These are phyloP conservation scores for Acanthosepion esculentum DNA, from an alignment of 2,888 invertebrate species.

Conservation along the genomic window DNA sequence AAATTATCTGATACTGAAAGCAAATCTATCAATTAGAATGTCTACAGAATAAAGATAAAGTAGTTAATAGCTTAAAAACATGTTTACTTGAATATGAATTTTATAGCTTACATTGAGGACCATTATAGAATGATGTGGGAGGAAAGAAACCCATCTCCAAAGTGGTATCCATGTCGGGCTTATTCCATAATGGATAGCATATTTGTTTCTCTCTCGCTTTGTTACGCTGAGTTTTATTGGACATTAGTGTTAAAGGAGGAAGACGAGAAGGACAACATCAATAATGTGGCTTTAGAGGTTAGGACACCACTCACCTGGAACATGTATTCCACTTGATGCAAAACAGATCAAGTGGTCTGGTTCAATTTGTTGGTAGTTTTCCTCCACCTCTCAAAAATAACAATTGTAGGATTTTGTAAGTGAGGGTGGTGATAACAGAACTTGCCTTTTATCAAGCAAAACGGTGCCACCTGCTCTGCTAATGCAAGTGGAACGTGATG, in stretches of 20 bases:
- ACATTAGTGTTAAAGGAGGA: background rate
- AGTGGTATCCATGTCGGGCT: background rate
- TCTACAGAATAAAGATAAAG: background rate
- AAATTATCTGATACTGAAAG: too few relatives aligned
- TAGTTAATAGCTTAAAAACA: background rate
- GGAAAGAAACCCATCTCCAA: background rate
- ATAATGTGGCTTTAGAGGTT: background rate
- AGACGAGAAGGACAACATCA: background rate
- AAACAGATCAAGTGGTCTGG: background rate
- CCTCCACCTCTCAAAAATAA: background rate
- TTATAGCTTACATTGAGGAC: background rate
- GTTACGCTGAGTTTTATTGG: background rate
- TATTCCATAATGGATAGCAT: background rate
- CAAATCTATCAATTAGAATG: conserved; percentile 14
- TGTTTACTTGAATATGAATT: background rate
- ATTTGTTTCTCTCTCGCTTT: background rate
- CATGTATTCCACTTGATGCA: background rate
- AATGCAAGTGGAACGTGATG: background rate
- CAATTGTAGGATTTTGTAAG: background rate
- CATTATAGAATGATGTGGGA: background rate
- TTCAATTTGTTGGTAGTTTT: background rate
- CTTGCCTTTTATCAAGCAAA: background rate
- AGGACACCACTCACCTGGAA: background rate
- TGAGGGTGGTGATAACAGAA: background rate
- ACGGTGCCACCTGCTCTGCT: background rate